Evolutionary conservation across 2,113 vertebrate genomes (phyloP).

Genomic region (Coptodon bakossiorum): DNA sequence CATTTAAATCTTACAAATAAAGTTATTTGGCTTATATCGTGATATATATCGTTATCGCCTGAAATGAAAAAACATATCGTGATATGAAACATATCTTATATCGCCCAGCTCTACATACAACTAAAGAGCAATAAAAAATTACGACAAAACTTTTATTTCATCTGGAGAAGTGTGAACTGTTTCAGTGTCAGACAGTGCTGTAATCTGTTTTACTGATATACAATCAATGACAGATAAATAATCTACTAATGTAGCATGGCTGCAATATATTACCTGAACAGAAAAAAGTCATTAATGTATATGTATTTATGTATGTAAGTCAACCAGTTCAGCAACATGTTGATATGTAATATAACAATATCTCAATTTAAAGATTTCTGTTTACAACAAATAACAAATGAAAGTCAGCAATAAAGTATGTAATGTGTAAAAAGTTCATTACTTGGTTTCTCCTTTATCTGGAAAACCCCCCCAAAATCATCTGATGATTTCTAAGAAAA

Average conservation of each 20-base stretch:
- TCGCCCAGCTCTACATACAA: no score
- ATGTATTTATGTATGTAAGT: not conserved
- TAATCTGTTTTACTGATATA: not conserved
- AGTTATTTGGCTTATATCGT: no score
- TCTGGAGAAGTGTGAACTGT: not conserved
- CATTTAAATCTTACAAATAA: no score
- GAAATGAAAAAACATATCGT: no score
- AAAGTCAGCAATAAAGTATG: not conserved
- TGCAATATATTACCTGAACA: not conserved
- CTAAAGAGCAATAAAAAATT: not conserved
- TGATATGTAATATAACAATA: not conserved
- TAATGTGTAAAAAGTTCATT: not conserved
- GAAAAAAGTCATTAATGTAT: not conserved
- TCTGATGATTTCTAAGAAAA: not conserved
- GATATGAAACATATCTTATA: no score
- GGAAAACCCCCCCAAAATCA: accelerated
- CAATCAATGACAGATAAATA: not conserved
- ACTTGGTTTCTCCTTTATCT: not conserved
- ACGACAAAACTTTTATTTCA: not conserved
- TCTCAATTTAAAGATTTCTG: not conserved
- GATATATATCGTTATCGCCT: no score
- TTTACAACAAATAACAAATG: not conserved
- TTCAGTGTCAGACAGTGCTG: not conserved
- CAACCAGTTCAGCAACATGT: not conserved
- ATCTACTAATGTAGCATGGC: not conserved